Conservation (phyloP, 2,797 vertebrate genomes). For the Ficedula albicollis region DNA sequence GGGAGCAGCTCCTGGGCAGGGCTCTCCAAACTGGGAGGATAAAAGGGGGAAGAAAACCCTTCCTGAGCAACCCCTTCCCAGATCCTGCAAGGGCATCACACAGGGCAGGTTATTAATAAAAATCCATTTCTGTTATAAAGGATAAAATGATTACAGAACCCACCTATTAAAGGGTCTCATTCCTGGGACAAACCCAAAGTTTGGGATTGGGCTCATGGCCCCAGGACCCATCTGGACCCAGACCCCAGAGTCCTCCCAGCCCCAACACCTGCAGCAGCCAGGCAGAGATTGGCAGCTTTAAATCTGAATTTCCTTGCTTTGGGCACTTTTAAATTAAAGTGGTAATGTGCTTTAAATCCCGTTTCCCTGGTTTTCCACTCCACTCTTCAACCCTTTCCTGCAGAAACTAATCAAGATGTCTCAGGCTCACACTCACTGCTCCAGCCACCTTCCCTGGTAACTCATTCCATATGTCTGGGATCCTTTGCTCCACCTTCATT, state of each 20-base stretch:
- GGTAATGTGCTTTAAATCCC: constrained; percentile 66
- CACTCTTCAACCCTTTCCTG: constrained; percentile 44
- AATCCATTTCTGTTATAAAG: background rate
- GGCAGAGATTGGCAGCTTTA: constrained; percentile 46
- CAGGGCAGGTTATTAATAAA: background rate
- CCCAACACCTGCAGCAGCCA: constrained; percentile 38
- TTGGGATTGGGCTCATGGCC: background rate
- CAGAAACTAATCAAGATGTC: constrained; percentile 67
- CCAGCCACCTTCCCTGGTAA: constrained; percentile 50
- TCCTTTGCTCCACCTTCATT: background rate
- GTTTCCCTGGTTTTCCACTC: constrained; percentile 59
- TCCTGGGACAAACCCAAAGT: background rate
- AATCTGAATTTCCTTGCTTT: constrained; percentile 65
- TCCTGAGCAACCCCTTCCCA: background rate
- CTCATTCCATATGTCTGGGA: constrained; percentile 49
- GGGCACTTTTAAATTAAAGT: constrained; percentile 66
- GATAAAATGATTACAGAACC: background rate
- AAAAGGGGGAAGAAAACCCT: background rate
- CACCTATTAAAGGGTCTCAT: background rate
- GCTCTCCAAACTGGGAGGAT: background rate
- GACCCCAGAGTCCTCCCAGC: background rate
- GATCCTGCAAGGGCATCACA: rapidly evolving
- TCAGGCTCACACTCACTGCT: constrained; percentile 16
- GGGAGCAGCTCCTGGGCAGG: background rate
- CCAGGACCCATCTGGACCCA: background rate